Conservation (phyloP, 2,888 invertebrate species). For the Osmoderma eremita region DNA sequence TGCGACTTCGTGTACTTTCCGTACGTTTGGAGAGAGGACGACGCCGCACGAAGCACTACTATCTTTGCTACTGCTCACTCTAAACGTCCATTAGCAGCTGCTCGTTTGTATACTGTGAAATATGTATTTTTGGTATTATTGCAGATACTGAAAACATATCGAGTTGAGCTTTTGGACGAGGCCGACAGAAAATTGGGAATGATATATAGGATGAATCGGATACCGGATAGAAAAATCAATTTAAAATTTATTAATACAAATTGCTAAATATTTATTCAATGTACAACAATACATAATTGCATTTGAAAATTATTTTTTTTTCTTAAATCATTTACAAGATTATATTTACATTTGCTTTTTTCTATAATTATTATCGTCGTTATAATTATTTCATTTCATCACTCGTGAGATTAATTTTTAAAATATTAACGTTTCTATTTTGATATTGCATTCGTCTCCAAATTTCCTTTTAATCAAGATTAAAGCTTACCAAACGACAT, state of each 20-base stretch:
- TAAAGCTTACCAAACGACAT: conserved; percentile 56
- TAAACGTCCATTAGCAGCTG: too few species aligned
- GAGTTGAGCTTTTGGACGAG: conserved; percentile 50
- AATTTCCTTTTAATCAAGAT: conserved; percentile 52
- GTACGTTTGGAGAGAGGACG: too few species aligned
- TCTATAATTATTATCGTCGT: conserved; percentile 39
- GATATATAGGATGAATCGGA: conserved; percentile 62
- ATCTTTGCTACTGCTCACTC: too few species aligned
- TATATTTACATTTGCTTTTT: conserved; percentile 52
- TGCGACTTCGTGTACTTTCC: too few species aligned
- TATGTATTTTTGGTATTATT: too few species aligned
- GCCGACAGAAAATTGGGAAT: conserved; percentile 54
- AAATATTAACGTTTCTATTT: conserved; percentile 37
- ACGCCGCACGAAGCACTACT: too few species aligned
- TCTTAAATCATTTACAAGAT: conserved; percentile 43
- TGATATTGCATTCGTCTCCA: conserved; percentile 54
- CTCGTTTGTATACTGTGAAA: too few species aligned
- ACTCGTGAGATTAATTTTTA: neutral
- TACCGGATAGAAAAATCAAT: conserved; percentile 60
- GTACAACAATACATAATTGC: conserved; percentile 61
- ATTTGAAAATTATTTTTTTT: conserved; percentile 52
- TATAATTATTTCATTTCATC: conserved; percentile 11
- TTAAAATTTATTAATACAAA: conserved; percentile 60
- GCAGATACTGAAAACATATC: conserved; percentile 59
- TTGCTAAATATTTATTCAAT: conserved; percentile 62